Base-by-base conservation (phyloP, 2,797 vertebrate species). In the Poecile montanus region DNA sequence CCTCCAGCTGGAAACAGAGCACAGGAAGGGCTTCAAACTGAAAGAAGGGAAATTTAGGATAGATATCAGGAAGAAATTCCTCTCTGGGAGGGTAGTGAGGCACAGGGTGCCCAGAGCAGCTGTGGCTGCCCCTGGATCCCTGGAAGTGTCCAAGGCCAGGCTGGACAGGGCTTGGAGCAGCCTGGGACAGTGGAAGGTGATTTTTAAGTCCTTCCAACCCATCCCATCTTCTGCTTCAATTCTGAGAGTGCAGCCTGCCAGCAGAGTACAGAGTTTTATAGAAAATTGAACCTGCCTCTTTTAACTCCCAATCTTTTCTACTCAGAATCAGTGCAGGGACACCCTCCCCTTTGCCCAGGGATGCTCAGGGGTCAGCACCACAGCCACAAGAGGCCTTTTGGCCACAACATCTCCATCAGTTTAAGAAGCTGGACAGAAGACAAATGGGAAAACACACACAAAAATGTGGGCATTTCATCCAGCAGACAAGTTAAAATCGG, bases 401-500 rank as follows among this genome's bases (percentile, higher is more conserved):
- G 29, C 42, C 57, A 13, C 13, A 5, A 16, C 10, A 47, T 16
- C 42, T 38, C 34, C 8, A 3, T 23, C n/a, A 18, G 29, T 9
- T 3, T 7, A 21, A 48, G 62, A 9, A 78, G 11, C 27, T 13
- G 57, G 34, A 3, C 16, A 40, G 36, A 17, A 62, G 13, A 38
- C 18, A 66, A 7, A 20, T 0, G 11, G 19, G 14, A 68, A 45
- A 57, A 57, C 22, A 13, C 0, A 2, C 3, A 2, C 26, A 22
- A 0, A 36, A 74, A 17, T 18, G 4, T 2, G 13, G 51, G 16
- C 36, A 21, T 63, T 51, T 42, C 51, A 16, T 34, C 12, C 32
- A 4, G 19, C 0, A 18, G 65, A 26, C 30, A 30, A 20, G 53
- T 4, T 25, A 32, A 40, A 60, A 38, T 26, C 23, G 6, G 25